These are phyloP conservation scores for Hedya salicella DNA, from an alignment of 2,888 invertebrate species.

Conservation along the genomic window DNA sequence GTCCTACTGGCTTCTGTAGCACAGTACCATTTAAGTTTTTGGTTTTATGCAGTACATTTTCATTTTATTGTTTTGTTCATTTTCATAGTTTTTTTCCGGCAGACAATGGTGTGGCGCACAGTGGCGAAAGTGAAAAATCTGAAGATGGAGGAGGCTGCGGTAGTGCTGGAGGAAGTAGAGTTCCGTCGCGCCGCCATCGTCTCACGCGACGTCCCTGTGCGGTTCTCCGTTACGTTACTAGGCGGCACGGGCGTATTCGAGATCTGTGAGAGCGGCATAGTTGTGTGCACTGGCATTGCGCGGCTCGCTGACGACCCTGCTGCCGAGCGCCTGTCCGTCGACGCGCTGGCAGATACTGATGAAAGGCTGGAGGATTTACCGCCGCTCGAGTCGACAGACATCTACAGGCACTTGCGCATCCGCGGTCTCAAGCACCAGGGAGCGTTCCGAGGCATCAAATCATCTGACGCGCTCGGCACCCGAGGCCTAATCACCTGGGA, in stretches of 20 bases:
- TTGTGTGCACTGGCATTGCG: too few relatives aligned
- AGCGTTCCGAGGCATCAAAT: slow-evolving; percentile 91
- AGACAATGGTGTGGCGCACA: slow-evolving; percentile 93
- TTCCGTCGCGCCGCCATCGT: slow-evolving; percentile 97
- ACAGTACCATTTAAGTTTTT: too few relatives aligned
- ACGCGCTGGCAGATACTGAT: slow-evolving; percentile 61
- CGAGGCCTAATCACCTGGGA: slow-evolving; percentile 93
- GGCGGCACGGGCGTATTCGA: too few relatives aligned
- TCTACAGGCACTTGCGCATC: slow-evolving; percentile 93
- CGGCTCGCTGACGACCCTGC: slow-evolving; percentile 86
- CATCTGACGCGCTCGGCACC: slow-evolving; percentile 89
- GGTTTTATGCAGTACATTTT: too few relatives aligned
- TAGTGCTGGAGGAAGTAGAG: slow-evolving; percentile 95
- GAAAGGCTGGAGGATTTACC: slow-evolving; percentile 72
- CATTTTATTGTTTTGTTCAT: too few relatives aligned
- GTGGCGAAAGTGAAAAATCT: slow-evolving; percentile 91
- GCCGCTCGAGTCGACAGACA: slow-evolving; percentile 87
- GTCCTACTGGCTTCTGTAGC: too few relatives aligned
- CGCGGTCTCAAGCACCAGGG: slow-evolving; percentile 95
- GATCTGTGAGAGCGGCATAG: slow-evolving; percentile 93
- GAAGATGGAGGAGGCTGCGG: slow-evolving; percentile 91
- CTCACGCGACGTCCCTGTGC: slow-evolving; percentile 91
- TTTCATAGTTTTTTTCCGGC: slow-evolving; percentile 49
- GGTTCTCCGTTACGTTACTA: too few relatives aligned
- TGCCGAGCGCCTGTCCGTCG: slow-evolving; percentile 85